Evolutionary conservation across 2,113 vertebrate genomes (phyloP).

Genomic region (Climacteris rufus): DNA sequence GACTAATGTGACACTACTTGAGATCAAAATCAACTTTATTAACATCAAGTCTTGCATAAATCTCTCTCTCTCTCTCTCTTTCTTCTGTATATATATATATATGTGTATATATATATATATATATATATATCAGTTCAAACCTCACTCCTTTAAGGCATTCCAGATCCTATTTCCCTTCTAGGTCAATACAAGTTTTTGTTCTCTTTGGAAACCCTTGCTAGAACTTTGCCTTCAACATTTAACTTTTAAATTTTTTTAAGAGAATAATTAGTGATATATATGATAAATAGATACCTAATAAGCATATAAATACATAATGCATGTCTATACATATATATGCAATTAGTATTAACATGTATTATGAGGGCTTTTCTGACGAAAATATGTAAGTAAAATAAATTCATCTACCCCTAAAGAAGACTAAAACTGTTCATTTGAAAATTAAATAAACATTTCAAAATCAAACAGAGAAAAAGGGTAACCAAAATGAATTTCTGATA

Average conservation of each 20-base stretch:
- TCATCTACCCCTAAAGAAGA: background rate
- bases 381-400: background rate
- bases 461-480: background rate
- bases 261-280: background rate
- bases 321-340: background rate
- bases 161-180: background rate
- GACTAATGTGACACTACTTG: background rate
- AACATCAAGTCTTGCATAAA: background rate
- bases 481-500: background rate
- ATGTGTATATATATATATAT: background rate
- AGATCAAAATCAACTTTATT: background rate
- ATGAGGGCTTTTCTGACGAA: background rate
- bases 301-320: background rate
- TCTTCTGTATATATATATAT: background rate
- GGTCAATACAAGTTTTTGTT: background rate
- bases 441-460: background rate
- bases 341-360: background rate
- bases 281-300: background rate
- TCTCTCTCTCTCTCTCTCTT: background rate
- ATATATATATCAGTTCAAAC: background rate
- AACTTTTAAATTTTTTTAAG: background rate
- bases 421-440: background rate
- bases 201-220: background rate
- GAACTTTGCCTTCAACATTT: background rate
- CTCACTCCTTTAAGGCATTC: background rate